Evolutionary conservation across 2,888 invertebrate genomes (phyloP), one percentile per base, ranked within the genome.

Genomic region (Ommatoiulus sabulosus): DNA sequence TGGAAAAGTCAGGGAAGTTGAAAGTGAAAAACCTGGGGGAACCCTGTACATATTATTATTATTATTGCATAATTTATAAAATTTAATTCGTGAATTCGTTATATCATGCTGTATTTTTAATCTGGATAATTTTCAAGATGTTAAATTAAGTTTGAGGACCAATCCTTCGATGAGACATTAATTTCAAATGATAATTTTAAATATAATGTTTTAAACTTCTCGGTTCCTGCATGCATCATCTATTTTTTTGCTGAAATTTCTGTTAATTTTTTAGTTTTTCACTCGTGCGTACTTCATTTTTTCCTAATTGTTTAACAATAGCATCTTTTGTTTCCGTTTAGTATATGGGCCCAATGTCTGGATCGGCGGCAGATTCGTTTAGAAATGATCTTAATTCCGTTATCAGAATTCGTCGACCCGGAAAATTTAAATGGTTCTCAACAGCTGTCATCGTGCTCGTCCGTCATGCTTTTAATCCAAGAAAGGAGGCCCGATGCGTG

Each of bases 341-440:
- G 98, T 92, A 95, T 98, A 24, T 98, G 98, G 97, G 95, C 96
- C 15, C 97, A 98, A 92, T 93, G 98, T n/a, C 92, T 99, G 91
- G 96, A 98, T 92, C 94, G 99, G 0, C 95, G 95, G 90, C 99
- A 99, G 92, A 96, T 97, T 92, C 94, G 96, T 20, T 93, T 98
- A 89, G 97, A 97, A 91, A 92, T 99, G 90, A 95, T 96, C 44
- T 93, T 98, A 43, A 94, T 98, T 89, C 97, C 97, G 0, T 92
- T 97, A 88, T 95, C 95, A 88, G 96, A 96, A 93, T 93, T 92
- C 89, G 92, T 90, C n/a, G 92, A 90, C 91, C 91, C 80, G 72
- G 89, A 72, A 92, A 91, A 63, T 63, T 20, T 20, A 20, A 63
- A 63, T 90, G 92, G 10, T 92, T 92, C 89, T 91, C 92, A 46